Conservation (phyloP, 2,888 invertebrate species). For the Tricholauxania praeusta region DNA sequence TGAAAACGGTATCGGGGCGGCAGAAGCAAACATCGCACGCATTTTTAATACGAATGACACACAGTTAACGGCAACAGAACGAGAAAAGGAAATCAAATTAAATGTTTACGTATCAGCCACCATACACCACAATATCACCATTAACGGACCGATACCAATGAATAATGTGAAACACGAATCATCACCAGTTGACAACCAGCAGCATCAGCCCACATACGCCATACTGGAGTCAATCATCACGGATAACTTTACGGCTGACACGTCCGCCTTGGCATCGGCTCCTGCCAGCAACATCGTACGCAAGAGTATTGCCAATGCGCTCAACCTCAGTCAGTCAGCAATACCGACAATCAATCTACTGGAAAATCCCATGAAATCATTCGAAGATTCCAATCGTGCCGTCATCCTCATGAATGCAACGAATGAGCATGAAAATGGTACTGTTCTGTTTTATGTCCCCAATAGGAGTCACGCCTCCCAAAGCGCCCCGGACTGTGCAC, state of each 20-base stretch:
- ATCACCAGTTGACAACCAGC: slow-evolving; percentile 24
- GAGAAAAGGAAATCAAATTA: slow-evolving; percentile 58
- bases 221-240: slow-evolving; percentile 53
- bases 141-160: slow-evolving; percentile 55
- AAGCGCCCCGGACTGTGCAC: slow-evolving; percentile 69
- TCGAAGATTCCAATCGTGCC: slow-evolving; percentile 48
- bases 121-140: slow-evolving; percentile 68
- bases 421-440: slow-evolving; percentile 7
- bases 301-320: slow-evolving; percentile 55
- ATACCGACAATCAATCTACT: slow-evolving; percentile 45
- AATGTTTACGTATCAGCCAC: slow-evolving; percentile 68
- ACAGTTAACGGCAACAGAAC: neutral
- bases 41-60: neutral
- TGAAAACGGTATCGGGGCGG: neutral
- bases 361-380: slow-evolving; percentile 49
- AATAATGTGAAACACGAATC: neutral
- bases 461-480: neutral
- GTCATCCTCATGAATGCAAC: slow-evolving; percentile 28
- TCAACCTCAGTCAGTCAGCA: slow-evolving; percentile 54
- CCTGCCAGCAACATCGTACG: slow-evolving; percentile 55
- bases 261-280: slow-evolving; percentile 40
- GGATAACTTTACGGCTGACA: slow-evolving; percentile 57
- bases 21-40: slow-evolving; percentile 11
- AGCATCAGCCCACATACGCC: slow-evolving; percentile 44
- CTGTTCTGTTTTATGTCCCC: slow-evolving; percentile 25